These are phyloP conservation scores for Helostoma temminkii DNA, from an alignment of 2,797 vertebrate species.

Conservation along the genomic window DNA sequence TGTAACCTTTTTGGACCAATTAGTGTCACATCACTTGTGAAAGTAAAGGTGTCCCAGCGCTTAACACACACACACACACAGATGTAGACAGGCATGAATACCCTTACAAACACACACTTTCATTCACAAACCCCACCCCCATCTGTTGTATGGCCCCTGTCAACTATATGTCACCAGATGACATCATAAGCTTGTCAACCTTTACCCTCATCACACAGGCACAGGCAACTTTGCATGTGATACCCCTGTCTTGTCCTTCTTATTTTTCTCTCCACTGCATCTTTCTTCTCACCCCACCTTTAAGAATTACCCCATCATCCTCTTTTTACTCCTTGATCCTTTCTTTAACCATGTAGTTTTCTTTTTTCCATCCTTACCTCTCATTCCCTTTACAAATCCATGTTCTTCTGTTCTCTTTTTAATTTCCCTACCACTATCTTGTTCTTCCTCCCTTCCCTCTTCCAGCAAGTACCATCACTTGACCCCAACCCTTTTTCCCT, in stretches of 20 bases:
- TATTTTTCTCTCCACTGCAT: constrained; percentile 30
- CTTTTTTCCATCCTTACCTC: neutral
- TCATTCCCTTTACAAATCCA: neutral
- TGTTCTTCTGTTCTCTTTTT: neutral
- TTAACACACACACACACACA: constrained; percentile 26
- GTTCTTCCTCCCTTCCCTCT: too few species aligned
- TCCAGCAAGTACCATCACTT: neutral
- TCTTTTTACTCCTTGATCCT: too few species aligned
- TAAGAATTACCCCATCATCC: neutral
- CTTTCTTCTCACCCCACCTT: constrained; percentile 4
- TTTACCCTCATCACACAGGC: constrained; percentile 59
- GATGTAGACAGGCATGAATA: constrained; percentile 13
- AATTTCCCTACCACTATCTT: neutral
- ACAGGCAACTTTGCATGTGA: constrained; percentile 32
- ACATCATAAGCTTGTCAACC: constrained; percentile 77
- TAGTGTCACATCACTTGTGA: constrained; percentile 75
- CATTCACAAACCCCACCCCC: constrained; percentile 44
- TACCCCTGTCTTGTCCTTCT: constrained; percentile 62
- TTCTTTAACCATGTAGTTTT: neutral
- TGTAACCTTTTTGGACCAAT: constrained; percentile 69
- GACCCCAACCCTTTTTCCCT: neutral
- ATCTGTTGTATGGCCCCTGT: constrained; percentile 78
- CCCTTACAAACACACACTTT: constrained; percentile 23
- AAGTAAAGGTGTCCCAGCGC: constrained; percentile 72
- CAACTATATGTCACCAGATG: constrained; percentile 76